Evolutionary conservation across 1,140 invertebrate genomes (phyloP).

Genomic region (Mya arenaria): DNA sequence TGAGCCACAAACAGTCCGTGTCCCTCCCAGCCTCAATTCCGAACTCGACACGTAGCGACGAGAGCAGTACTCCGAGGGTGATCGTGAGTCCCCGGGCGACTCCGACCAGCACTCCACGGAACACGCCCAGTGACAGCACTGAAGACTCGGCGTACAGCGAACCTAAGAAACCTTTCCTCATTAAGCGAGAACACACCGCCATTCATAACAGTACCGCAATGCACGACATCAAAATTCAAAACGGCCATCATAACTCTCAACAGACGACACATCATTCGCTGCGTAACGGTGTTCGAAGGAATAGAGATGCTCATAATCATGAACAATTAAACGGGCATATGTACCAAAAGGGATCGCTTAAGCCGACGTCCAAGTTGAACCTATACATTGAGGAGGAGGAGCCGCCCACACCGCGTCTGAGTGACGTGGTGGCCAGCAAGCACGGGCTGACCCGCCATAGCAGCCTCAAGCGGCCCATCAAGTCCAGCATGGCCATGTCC

Average conservation of each 20-base stretch:
- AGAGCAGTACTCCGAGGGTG: slow-evolving; percentile 35
- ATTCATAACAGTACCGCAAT: too few species aligned
- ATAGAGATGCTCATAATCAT: slow-evolving; percentile 12
- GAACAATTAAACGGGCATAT: slow-evolving; percentile 39
- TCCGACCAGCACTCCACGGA: slow-evolving; percentile 25
- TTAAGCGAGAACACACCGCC: neutral
- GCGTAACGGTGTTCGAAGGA: neutral
- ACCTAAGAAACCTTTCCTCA: slow-evolving; percentile 8
- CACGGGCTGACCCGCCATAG: slow-evolving; percentile 38
- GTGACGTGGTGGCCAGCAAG: slow-evolving; percentile 35
- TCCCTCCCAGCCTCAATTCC: slow-evolving; percentile 34
- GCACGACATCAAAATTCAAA: too few species aligned
- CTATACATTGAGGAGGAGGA: slow-evolving; percentile 8
- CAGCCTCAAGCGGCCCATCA: slow-evolving; percentile 38
- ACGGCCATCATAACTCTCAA: neutral
- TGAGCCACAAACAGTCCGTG: slow-evolving; percentile 4
- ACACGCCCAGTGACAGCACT: slow-evolving; percentile 25
- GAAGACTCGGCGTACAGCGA: slow-evolving; percentile 26
- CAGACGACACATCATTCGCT: neutral
- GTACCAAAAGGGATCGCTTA: slow-evolving; percentile 22
- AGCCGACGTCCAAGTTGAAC: slow-evolving; percentile 21
- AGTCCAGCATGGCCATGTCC: slow-evolving; percentile 12
- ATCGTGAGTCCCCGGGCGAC: slow-evolving; percentile 1
- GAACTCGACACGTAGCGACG: slow-evolving; percentile 45
- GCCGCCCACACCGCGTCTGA: slow-evolving; percentile 20